Conservation (phyloP, 2,113 vertebrate species). For the Trichechus manatus region DNA sequence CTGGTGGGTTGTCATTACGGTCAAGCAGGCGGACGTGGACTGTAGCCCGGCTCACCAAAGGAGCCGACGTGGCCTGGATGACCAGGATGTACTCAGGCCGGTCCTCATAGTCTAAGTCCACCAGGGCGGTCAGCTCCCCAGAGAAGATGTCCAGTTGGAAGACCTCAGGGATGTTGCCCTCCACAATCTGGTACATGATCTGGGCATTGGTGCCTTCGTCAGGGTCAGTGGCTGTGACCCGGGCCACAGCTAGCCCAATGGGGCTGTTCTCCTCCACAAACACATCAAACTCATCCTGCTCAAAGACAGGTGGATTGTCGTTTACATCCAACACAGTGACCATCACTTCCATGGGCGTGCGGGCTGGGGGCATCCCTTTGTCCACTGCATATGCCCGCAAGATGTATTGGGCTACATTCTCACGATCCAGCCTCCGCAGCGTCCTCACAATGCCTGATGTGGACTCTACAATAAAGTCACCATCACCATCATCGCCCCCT, state of each 20-base stretch:
- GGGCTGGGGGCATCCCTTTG: constrained; percentile 93
- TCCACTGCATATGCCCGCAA: constrained; percentile 94
- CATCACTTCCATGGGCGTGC: constrained; percentile 92
- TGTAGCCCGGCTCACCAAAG: constrained; percentile 95
- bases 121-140: constrained; percentile 94
- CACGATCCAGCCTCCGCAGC: constrained; percentile 94
- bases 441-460: constrained; percentile 97
- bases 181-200: constrained; percentile 99
- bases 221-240: constrained; percentile 95
- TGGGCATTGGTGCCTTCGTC: constrained; percentile 98
- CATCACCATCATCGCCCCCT: constrained; percentile 95
- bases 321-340: constrained; percentile 96
- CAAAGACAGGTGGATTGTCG: constrained; percentile 97
- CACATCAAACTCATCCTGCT: constrained; percentile 96
- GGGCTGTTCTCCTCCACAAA: constrained; percentile 98
- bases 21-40: constrained; percentile 96
- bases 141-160: constrained; percentile 99
- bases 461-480: constrained; percentile 97
- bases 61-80: constrained; percentile 97
- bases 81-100: constrained; percentile 95
- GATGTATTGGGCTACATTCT: constrained; percentile 93
- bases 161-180: constrained; percentile 97
- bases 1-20: constrained; percentile 94
- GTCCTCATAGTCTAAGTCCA: constrained; percentile 95
- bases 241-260: constrained; percentile 94